Evolutionary conservation across 2,888 invertebrate genomes (phyloP).

Genomic region (Tineola bisselliella): DNA sequence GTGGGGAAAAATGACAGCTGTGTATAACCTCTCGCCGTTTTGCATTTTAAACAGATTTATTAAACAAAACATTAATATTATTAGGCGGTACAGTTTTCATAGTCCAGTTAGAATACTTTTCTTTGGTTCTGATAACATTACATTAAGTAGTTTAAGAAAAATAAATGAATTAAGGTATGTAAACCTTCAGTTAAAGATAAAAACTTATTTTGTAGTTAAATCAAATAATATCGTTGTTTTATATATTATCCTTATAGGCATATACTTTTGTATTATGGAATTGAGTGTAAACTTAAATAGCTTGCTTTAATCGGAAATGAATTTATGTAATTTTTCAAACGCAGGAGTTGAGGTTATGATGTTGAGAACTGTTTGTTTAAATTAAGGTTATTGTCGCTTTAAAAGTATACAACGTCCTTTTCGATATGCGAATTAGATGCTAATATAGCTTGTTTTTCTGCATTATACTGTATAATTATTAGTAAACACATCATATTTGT

Average conservation of each 20-base stretch:
- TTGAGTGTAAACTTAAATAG: not conserved
- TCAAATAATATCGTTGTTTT: no score
- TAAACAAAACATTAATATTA: slow-evolving; percentile 26
- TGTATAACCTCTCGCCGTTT: slow-evolving; percentile 33
- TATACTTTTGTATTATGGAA: no score
- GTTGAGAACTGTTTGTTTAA: no score
- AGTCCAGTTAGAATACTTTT: slow-evolving; percentile 68
- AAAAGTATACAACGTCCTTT: not conserved
- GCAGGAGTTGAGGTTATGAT: not conserved
- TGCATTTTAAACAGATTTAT: slow-evolving; percentile 25
- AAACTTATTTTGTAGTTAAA: no score
- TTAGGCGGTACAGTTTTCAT: slow-evolving; percentile 24
- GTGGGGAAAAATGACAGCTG: slow-evolving; percentile 23
- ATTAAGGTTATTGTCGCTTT: no score
- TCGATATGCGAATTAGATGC: no score
- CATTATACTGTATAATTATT: slow-evolving; percentile 3
- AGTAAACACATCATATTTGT: not conserved
- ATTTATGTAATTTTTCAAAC: not conserved
- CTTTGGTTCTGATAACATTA: slow-evolving; percentile 88
- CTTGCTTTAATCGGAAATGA: not conserved
- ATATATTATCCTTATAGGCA: no score
- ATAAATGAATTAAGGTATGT: slow-evolving; percentile 73
- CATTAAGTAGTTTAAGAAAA: slow-evolving; percentile 75
- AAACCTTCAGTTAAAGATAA: not conserved
- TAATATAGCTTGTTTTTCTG: no score